These are phyloP conservation scores for Oncopodura yosiiana DNA, from an alignment of 1,140 invertebrate genomes.

Conservation along the genomic window DNA sequence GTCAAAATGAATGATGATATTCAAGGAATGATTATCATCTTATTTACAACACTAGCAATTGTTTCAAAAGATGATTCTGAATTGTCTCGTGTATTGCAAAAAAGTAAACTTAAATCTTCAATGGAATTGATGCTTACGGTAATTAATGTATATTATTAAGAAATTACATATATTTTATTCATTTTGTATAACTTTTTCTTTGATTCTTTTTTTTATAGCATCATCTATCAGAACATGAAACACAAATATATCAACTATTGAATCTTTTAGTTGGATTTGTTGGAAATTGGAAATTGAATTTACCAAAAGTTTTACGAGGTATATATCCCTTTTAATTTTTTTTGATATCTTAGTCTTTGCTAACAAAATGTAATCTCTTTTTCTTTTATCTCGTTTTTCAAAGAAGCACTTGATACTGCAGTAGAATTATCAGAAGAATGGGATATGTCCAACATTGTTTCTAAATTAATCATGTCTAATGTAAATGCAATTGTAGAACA, in stretches of 20 bases:
- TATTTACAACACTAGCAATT: conserved; percentile 17
- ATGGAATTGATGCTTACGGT: conserved; percentile 5
- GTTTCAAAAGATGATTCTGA: conserved; percentile 13
- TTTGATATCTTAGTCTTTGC: no score
- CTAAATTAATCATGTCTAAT: conserved; percentile 10
- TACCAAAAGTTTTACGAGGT: no score
- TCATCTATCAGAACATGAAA: background rate
- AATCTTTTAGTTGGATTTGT: conserved; percentile 9
- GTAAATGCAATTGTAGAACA: background rate
- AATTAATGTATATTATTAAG: no score
- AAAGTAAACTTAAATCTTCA: background rate
- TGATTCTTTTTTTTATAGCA: conserved; percentile 4
- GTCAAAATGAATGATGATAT: conserved; percentile 22
- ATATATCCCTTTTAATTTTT: no score
- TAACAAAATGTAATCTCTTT: no score
- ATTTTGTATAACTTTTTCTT: conserved; percentile 1
- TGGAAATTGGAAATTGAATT: background rate
- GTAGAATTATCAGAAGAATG: conserved; percentile 20
- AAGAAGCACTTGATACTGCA: no score
- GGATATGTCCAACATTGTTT: conserved; percentile 16
- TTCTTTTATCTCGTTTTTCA: no score
- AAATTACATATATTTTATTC: no score
- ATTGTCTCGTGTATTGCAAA: background rate
- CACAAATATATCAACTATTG: conserved; percentile 22
- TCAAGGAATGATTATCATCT: conserved; percentile 20